Conservation (phyloP, 2,888 invertebrate species). For the Yponomeuta sedellus region DNA sequence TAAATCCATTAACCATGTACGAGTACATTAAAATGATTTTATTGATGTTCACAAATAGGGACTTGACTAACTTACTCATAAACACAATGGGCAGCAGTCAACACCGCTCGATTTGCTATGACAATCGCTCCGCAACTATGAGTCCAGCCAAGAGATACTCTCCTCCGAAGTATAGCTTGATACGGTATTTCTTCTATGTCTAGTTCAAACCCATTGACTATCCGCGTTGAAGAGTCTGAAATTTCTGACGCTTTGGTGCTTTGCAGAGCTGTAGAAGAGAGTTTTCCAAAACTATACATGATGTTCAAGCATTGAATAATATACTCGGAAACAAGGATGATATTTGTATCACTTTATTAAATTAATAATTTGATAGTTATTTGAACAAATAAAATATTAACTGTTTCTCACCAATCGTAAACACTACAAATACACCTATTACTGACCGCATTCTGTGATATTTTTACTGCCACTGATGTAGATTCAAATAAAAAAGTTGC, state of each 20-base stretch:
- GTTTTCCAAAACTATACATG: too few relatives aligned
- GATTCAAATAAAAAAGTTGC: background rate
- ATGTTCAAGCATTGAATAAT: too few relatives aligned
- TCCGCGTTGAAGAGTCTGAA: slow-evolving; percentile 32
- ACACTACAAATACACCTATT: background rate
- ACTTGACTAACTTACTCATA: slow-evolving; percentile 1
- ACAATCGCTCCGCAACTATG: slow-evolving; percentile 61
- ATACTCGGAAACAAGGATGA: background rate
- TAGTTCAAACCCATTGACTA: slow-evolving; percentile 64
- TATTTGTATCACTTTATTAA: background rate
- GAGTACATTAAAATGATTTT: too few relatives aligned
- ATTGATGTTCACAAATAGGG: too few relatives aligned
- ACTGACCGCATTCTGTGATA: background rate
- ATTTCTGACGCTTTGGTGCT: background rate
- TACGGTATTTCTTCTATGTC: slow-evolving; percentile 61
- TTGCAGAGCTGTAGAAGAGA: too few relatives aligned
- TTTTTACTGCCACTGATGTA: background rate
- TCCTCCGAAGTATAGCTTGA: slow-evolving; percentile 50
- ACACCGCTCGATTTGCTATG: slow-evolving; percentile 38
- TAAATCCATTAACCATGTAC: too few relatives aligned
- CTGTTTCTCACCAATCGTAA: background rate
- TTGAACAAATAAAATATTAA: background rate
- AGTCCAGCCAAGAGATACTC: slow-evolving; percentile 38
- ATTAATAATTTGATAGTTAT: background rate
- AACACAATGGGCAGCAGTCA: slow-evolving; percentile 65